A percentile compares a stretch with the other conserved stretches of the same genome.
These are phyloP conservation scores for Paraplagusia blochii DNA, from an alignment of 2,113 vertebrate genomes.

Conservation along the genomic window DNA sequence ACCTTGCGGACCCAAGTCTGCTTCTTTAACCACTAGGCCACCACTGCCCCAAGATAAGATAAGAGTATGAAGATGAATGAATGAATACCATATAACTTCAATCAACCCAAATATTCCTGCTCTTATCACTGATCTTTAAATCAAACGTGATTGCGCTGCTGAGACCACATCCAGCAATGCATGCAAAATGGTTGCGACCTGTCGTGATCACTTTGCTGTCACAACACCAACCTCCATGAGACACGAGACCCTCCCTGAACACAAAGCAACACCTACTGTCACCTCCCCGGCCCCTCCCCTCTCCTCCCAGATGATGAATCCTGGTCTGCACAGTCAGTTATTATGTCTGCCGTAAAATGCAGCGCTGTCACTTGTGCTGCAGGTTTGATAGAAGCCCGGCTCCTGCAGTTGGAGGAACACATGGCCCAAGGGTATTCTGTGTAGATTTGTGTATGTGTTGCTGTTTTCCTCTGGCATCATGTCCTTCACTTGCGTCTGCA, in stretches of 20 bases:
- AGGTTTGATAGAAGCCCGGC: slow-evolving; percentile 30
- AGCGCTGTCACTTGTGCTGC: slow-evolving; percentile 29
- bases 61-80: no score
- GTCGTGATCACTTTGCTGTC: slow-evolving; percentile 20
- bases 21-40: no score
- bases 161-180: slow-evolving; percentile 15
- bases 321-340: slow-evolving; percentile 35
- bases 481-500: slow-evolving; percentile 63
- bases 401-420: slow-evolving; percentile 49
- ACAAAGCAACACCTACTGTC: not conserved
- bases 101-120: no score
- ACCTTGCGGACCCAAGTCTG: no score
- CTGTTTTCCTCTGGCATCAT: slow-evolving; percentile 44
- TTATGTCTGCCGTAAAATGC: slow-evolving; percentile 36
- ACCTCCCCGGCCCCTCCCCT: not conserved
- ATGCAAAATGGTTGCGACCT: slow-evolving; percentile 17
- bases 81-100: no score
- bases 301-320: slow-evolving; percentile 19
- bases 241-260: not conserved
- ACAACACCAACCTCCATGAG: not conserved
- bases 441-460: slow-evolving; percentile 19
- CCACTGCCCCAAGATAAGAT: no score
- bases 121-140: slow-evolving; percentile 8
- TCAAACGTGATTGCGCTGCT: slow-evolving; percentile 17
- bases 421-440: slow-evolving; percentile 41